Evolutionary conservation across 2,888 invertebrate genomes (phyloP).

Genomic region (Helleia helle): DNA sequence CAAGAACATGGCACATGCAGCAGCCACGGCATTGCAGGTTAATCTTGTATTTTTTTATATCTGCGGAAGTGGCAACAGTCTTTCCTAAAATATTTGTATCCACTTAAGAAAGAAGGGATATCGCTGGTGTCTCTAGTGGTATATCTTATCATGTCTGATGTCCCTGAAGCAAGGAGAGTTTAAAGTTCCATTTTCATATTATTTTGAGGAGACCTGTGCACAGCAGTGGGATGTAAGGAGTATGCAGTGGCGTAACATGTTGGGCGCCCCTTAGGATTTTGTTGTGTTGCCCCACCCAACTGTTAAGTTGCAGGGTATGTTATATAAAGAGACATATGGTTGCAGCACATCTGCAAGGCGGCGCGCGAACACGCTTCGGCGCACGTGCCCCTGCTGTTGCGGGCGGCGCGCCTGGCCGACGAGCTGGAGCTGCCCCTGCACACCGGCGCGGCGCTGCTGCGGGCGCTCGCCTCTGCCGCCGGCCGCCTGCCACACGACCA

Average conservation of each 20-base stretch:
- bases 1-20: constrained; percentile 82
- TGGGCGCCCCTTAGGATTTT: no score
- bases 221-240: no score
- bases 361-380: constrained; percentile 85
- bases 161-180: no score
- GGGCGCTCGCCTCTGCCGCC: constrained; percentile 75
- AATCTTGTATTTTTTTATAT: no score
- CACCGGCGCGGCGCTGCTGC: constrained; percentile 82
- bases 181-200: no score
- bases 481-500: constrained; percentile 66
- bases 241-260: no score
- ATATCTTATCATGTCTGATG: no score
- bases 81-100: background rate
- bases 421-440: constrained; percentile 82
- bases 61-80: background rate
- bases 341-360: constrained; percentile 83
- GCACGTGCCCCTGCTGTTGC: constrained; percentile 82
- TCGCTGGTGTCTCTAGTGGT: no score
- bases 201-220: no score
- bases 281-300: no score
- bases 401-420: constrained; percentile 82
- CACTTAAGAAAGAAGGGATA: no score
- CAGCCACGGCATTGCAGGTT: constrained; percentile 49
- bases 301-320: background rate
- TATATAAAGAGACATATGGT: background rate